Percentiles rank a stretch among this genome's conserved stretches.
Conservation (phyloP, 2,113 vertebrate genomes). For the Megaceryle maxima region DNA sequence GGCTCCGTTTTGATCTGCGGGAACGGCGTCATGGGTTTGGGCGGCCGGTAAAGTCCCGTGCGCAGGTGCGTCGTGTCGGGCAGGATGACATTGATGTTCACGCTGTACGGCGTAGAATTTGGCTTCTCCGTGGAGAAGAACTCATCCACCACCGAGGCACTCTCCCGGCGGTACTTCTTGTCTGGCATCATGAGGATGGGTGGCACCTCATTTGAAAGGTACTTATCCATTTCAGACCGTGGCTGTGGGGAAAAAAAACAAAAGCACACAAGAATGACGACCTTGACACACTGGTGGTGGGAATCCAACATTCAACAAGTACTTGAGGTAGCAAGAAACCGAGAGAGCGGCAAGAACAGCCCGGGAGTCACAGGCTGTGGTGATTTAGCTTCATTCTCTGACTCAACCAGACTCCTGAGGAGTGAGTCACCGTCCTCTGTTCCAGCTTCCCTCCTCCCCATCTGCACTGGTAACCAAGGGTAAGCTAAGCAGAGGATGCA, state of each 20-base stretch:
- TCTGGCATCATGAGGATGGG: slow-evolving; percentile 57
- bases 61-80: slow-evolving; percentile 86
- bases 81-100: slow-evolving; percentile 93
- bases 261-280: neutral
- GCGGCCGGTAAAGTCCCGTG: slow-evolving; percentile 84
- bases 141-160: slow-evolving; percentile 89
- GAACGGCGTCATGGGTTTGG: slow-evolving; percentile 30
- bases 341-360: neutral
- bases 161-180: slow-evolving; percentile 88
- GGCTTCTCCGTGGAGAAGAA: slow-evolving; percentile 88
- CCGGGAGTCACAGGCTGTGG: neutral
- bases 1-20: slow-evolving; percentile 86
- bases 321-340: neutral
- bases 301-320: accelerated
- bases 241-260: slow-evolving; percentile 38
- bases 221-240: slow-evolving; percentile 86
- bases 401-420: neutral
- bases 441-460: neutral
- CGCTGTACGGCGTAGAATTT: slow-evolving; percentile 78
- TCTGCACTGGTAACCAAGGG: neutral
- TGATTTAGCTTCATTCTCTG: neutral
- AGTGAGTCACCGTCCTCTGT: slow-evolving; percentile 14
- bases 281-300: neutral
- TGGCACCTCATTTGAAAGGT: slow-evolving; percentile 72
- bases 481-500: neutral